Conservation (phyloP, 2,113 vertebrate species). For the Diadophis punctatus region DNA sequence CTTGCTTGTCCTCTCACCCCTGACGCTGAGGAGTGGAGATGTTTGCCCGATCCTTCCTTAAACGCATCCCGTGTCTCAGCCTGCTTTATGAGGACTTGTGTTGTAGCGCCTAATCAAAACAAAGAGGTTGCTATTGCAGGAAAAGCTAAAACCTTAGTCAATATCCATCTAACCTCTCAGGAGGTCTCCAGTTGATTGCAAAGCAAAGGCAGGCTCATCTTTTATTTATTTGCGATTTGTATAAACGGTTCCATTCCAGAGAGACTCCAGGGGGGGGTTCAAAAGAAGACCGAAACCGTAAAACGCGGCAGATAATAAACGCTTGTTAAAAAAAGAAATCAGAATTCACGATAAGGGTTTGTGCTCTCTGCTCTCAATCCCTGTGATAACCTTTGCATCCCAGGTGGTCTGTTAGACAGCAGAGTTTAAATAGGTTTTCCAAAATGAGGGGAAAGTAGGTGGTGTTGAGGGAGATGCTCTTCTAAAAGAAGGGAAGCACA, state of each 20-base stretch:
- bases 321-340: not conserved
- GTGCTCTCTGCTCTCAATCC: not conserved
- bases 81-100: not conserved
- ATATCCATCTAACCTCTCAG: not conserved
- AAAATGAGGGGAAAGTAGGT: not conserved
- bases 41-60: not conserved
- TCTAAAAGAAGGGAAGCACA: not conserved
- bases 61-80: not conserved
- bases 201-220: not conserved
- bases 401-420: not conserved
- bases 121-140: not conserved
- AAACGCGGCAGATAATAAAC: not conserved
- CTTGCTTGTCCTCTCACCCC: not conserved
- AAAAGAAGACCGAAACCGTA: not conserved
- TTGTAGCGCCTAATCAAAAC: not conserved
- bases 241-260: not conserved
- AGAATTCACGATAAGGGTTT: not conserved
- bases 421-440: not conserved
- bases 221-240: not conserved
- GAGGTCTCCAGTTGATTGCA: not conserved
- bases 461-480: not conserved
- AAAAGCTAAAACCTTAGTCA: not conserved
- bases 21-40: not conserved
- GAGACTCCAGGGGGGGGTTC: not conserved
- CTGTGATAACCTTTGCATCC: not conserved